Conservation (phyloP, 2,888 invertebrate genomes). For the Cryptops parisi region DNA sequence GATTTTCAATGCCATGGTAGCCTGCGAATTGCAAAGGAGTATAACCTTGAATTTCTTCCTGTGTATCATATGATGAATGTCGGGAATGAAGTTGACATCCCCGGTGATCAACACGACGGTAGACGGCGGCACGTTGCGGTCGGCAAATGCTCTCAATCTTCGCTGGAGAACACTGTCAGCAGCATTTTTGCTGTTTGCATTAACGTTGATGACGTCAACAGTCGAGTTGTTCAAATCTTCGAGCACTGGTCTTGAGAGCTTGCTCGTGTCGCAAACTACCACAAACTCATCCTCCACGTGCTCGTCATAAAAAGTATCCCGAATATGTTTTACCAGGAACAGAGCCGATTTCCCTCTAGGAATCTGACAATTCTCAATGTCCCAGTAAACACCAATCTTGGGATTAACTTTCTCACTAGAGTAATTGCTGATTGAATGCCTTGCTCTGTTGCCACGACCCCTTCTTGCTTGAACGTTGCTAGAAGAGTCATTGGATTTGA, state of each 20-base stretch:
- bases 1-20: slow-evolving; percentile 14
- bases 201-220: slow-evolving; percentile 71
- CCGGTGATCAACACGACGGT: slow-evolving; percentile 55
- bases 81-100: slow-evolving; percentile 15
- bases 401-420: too few species aligned
- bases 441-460: too few species aligned
- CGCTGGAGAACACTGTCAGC: slow-evolving; percentile 78
- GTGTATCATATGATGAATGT: slow-evolving; percentile 16
- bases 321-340: slow-evolving; percentile 52
- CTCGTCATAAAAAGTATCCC: slow-evolving; percentile 56
- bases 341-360: slow-evolving; percentile 65
- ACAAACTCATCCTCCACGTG: slow-evolving; percentile 73
- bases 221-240: slow-evolving; percentile 71
- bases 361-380: slow-evolving; percentile 81
- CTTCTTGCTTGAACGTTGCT: too few species aligned
- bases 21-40: slow-evolving; percentile 16
- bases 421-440: too few species aligned
- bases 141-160: slow-evolving; percentile 68
- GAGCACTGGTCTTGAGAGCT: slow-evolving; percentile 56
- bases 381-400: slow-evolving; percentile 69
- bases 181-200: slow-evolving; percentile 62
- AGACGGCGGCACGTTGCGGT: slow-evolving; percentile 47
- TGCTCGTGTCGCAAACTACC: slow-evolving; percentile 75
- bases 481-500: too few species aligned
- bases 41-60: slow-evolving; percentile 17